Percentiles rank a stretch among this genome's conserved stretches.
Conservation (phyloP, 2,888 invertebrate species). For the Lamellibrachia columna region DNA sequence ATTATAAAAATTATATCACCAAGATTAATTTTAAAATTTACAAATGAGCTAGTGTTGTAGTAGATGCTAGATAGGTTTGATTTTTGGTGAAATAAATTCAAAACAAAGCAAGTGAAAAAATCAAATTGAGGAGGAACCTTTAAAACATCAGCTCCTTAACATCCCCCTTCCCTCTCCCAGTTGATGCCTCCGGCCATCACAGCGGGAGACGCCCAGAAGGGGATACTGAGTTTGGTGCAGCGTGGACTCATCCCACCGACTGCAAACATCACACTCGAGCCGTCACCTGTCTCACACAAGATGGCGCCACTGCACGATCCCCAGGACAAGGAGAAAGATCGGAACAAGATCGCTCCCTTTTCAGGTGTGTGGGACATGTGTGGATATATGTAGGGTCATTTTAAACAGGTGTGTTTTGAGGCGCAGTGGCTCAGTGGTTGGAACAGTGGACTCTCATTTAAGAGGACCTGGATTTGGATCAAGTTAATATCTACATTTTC, state of each 20-base stretch:
- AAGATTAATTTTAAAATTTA: too few relatives aligned
- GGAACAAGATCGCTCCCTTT: background rate
- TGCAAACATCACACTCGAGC: conserved; percentile 63
- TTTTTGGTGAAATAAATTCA: too few relatives aligned
- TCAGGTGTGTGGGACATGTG: background rate
- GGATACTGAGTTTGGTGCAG: conserved; percentile 63
- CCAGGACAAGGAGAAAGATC: conserved; percentile 42
- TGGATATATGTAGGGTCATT: background rate
- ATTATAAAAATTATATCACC: too few relatives aligned
- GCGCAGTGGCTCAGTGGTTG: too few relatives aligned
- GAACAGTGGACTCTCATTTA: too few relatives aligned
- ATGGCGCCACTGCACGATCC: conserved; percentile 53
- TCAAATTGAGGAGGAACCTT: too few relatives aligned
- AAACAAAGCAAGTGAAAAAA: too few relatives aligned
- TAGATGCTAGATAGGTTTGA: too few relatives aligned
- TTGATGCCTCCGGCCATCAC: conserved; percentile 62
- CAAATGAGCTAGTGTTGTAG: too few relatives aligned
- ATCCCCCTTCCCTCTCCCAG: conserved; percentile 41
- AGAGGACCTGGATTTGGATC: too few relatives aligned
- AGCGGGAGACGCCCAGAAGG: conserved; percentile 63
- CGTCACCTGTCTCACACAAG: conserved; percentile 61
- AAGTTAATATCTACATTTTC: too few relatives aligned
- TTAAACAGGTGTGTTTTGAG: background rate
- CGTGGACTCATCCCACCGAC: conserved; percentile 65
- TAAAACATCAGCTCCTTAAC: background rate